Percentiles rank a stretch among this genome's conserved stretches.
Evolutionary conservation across 1,140 invertebrate genomes (phyloP).

Genomic region (Drosophila lacteicornis): DNA sequence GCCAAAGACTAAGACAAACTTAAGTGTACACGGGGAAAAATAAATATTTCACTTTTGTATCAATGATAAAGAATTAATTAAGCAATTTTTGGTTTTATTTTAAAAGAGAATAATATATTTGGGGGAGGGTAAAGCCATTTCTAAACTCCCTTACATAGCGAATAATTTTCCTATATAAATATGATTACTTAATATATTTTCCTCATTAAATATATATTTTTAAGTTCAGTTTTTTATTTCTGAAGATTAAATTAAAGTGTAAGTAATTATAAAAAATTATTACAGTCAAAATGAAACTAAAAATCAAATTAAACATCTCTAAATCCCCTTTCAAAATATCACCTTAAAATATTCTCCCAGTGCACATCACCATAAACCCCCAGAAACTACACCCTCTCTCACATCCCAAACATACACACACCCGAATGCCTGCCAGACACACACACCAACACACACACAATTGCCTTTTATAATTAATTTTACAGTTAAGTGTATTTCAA

Average conservation of each 20-base stretch:
- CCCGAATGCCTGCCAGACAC: conserved; percentile 18
- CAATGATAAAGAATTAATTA: background rate
- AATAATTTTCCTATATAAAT: background rate
- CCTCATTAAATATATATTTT: background rate
- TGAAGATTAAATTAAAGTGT: background rate
- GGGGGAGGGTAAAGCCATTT: too few relatives aligned
- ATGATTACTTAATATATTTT: too few relatives aligned
- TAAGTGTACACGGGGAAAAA: conserved; percentile 58
- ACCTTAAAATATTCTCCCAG: background rate
- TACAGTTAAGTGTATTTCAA: conserved; percentile 85
- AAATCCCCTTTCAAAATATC: too few relatives aligned
- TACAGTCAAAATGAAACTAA: accelerated
- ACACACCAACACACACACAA: conserved; percentile 54
- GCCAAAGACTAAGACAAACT: conserved; percentile 81
- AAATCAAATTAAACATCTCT: too few relatives aligned
- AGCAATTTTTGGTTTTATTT: accelerated
- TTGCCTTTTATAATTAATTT: conserved; percentile 85
- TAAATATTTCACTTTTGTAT: accelerated
- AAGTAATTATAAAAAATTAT: background rate
- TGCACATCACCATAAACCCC: conserved; percentile 11
- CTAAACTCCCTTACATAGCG: accelerated
- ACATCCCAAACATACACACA: background rate
- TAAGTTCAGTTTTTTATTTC: background rate
- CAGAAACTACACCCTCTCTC: background rate
- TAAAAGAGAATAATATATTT: too few relatives aligned